Evolutionary conservation across 2,888 invertebrate genomes (phyloP).

Genomic region (Yponomeuta malinellus): DNA sequence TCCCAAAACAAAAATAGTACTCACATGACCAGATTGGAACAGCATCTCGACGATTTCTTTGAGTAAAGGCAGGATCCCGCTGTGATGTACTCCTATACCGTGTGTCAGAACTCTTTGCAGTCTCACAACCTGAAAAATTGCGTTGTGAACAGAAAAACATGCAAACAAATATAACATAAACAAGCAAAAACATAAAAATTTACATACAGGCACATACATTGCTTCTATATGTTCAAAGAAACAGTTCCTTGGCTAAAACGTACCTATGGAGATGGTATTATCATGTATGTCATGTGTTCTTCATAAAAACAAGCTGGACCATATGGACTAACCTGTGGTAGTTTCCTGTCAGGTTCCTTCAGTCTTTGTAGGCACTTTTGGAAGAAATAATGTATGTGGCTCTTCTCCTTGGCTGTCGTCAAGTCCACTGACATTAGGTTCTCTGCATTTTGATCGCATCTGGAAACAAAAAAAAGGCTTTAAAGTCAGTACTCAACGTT

Average conservation of each 20-base stretch:
- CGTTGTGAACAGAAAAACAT: background rate
- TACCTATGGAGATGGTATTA: too few species aligned
- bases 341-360: constrained; percentile 88
- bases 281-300: too few species aligned
- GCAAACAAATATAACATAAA: background rate
- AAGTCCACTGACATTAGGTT: constrained; percentile 82
- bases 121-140: constrained; percentile 48
- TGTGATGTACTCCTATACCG: constrained; percentile 98
- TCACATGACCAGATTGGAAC: constrained; percentile 94
- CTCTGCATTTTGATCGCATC: constrained; percentile 77
- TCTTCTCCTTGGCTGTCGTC: constrained; percentile 89
- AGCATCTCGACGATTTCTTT: constrained; percentile 99
- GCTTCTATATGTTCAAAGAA: too few species aligned
- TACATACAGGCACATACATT: too few species aligned
- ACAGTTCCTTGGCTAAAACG: too few species aligned
- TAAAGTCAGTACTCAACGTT: background rate
- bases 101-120: constrained; percentile 73
- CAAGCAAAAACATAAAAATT: too few species aligned
- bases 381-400: constrained; percentile 90
- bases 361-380: constrained; percentile 86
- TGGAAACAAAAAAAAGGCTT: constrained; percentile 25
- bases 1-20: constrained; percentile 40
- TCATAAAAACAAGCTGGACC: too few species aligned
- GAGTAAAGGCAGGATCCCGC: constrained; percentile 97
- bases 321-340: constrained; percentile 84